Evolutionary conservation across 2,888 invertebrate species (phyloP).

Genomic region (Melitaea athalia): DNA sequence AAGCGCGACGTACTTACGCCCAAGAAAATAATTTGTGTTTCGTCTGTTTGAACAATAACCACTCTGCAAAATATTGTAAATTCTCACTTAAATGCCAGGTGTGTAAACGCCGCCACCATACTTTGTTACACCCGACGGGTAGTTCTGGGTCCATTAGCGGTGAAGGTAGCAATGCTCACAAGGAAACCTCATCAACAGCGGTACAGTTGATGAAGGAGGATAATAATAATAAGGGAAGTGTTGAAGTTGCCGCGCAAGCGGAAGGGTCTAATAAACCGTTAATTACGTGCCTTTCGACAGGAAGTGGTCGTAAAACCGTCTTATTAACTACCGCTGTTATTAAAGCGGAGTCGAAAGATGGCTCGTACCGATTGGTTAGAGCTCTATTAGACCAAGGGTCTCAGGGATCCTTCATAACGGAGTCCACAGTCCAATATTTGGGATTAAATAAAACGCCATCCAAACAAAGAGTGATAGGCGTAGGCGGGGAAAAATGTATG

Average conservation of each 20-base stretch:
- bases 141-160: background rate
- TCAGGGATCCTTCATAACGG: slow-evolving; percentile 28
- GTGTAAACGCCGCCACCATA: slow-evolving; percentile 2
- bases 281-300: background rate
- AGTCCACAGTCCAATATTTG: slow-evolving; percentile 28
- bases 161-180: too few species aligned
- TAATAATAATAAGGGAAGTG: background rate
- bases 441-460: slow-evolving; percentile 24
- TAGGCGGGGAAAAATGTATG: slow-evolving; percentile 21
- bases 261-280: background rate
- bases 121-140: slow-evolving; percentile 3
- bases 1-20: background rate
- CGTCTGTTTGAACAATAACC: background rate
- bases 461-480: slow-evolving; percentile 16
- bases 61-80: background rate
- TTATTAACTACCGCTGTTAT: slow-evolving; percentile 43
- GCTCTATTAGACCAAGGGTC: slow-evolving; percentile 32
- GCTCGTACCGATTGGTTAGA: slow-evolving; percentile 7
- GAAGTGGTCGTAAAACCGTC: slow-evolving; percentile 30
- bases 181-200: too few species aligned
- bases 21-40: background rate
- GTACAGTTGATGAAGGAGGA: background rate
- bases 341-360: slow-evolving; percentile 32
- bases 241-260: background rate
- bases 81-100: background rate